A percentile compares a stretch with the other conserved stretches of the same genome.
phyloP scores from a whole-genome alignment of 1,140 invertebrate genomes.

The Sminthurinus signatus region DNA sequence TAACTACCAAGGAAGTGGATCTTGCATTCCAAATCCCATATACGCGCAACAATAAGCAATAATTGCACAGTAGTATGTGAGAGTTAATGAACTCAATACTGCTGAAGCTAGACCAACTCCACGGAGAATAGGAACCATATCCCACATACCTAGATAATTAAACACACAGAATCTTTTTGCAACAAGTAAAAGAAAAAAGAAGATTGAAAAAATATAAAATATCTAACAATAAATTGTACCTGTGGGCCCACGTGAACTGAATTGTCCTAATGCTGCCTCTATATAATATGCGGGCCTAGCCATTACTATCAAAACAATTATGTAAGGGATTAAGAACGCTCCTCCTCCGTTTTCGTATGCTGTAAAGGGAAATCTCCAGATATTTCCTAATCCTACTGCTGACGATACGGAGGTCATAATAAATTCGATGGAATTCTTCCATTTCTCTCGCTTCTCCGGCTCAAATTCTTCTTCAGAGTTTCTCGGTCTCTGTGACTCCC shows the following conservation, averaged over 20 bases:
- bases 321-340: slow-evolving; percentile 30
- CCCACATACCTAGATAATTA: slow-evolving; percentile 46
- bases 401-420: slow-evolving; percentile 46
- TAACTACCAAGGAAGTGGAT: slow-evolving; percentile 7
- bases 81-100: neutral
- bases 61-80: neutral
- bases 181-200: no score
- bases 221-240: slow-evolving; percentile 46
- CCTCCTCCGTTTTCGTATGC: slow-evolving; percentile 43
- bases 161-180: no score
- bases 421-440: slow-evolving; percentile 41
- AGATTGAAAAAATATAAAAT: no score
- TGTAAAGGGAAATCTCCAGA: slow-evolving; percentile 53
- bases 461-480: no score
- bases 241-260: slow-evolving; percentile 45
- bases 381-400: slow-evolving; percentile 48
- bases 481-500: no score
- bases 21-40: slow-evolving; percentile 42
- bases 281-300: slow-evolving; percentile 26
- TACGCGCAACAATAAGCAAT: slow-evolving; percentile 41
- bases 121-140: slow-evolving; percentile 45
- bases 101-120: neutral
- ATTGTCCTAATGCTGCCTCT: slow-evolving; percentile 51
- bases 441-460: no score
- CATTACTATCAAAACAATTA: slow-evolving; percentile 22